phyloP scores from a whole-genome alignment of 2,888 invertebrate species.

The Galerucella nymphaeae region DNA sequence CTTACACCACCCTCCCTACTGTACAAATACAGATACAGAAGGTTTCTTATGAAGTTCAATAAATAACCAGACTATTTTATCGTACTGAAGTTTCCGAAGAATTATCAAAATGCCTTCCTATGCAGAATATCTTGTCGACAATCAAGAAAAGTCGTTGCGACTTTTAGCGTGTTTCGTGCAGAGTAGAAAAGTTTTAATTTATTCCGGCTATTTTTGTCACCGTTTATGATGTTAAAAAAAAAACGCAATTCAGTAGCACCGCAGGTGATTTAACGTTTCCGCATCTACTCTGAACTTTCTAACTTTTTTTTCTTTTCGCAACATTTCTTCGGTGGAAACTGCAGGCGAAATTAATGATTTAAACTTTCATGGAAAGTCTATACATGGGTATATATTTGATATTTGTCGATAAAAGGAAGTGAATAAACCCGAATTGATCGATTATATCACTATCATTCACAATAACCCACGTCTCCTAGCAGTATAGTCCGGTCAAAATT shows the following conservation, averaged over 20 bases:
- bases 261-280: constrained; percentile 47
- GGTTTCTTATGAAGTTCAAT: no score
- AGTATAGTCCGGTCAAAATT: no score
- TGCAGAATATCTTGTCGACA: constrained; percentile 43
- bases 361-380: neutral
- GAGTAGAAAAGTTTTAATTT: constrained; percentile 49
- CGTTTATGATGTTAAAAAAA: constrained; percentile 48
- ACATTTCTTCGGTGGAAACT: neutral
- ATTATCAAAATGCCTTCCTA: constrained; percentile 9
- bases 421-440: no score
- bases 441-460: no score
- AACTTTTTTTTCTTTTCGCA: constrained; percentile 9
- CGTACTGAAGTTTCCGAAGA: neutral
- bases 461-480: no score
- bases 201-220: constrained; percentile 48
- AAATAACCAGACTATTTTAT: neutral
- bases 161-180: constrained; percentile 42
- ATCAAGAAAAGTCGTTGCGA: constrained; percentile 47
- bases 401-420: no score
- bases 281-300: constrained; percentile 27
- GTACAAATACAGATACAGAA: no score
- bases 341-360: neutral
- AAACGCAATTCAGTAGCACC: constrained; percentile 48
- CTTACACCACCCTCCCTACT: no score
- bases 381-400: neutral